Evolutionary conservation across 2,113 vertebrate genomes (phyloP).

Genomic region (Pavo muticus): DNA sequence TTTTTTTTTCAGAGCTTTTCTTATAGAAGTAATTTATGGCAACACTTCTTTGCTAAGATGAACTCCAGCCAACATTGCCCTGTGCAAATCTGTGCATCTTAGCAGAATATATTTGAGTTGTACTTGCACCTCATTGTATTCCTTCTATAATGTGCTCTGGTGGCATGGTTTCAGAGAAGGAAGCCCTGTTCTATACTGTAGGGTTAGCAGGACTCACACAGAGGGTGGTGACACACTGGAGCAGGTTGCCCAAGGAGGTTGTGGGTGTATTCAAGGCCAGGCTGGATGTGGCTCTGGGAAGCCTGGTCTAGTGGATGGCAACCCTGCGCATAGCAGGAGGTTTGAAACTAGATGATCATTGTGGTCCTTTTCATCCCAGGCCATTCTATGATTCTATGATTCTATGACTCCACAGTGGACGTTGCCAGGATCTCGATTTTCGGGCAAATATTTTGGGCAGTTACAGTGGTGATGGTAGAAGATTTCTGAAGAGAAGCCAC

Average conservation of each 20-base stretch:
- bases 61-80: neutral
- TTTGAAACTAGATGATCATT: too few relatives aligned
- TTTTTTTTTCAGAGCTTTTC: neutral
- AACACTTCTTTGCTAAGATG: neutral
- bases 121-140: neutral
- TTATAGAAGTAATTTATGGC: neutral
- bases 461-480: neutral
- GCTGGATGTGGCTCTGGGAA: too few relatives aligned
- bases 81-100: neutral
- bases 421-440: neutral
- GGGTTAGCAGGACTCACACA: too few relatives aligned
- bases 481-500: neutral
- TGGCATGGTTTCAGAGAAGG: neutral
- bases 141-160: rapidly evolving
- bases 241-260: too few relatives aligned
- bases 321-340: too few relatives aligned
- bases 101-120: neutral
- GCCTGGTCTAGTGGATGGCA: too few relatives aligned
- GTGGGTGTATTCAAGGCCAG: too few relatives aligned
- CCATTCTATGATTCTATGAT: too few relatives aligned
- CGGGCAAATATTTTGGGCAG: neutral
- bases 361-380: too few relatives aligned
- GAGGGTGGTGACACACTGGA: too few relatives aligned
- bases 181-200: neutral
- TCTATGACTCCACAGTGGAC: neutral